These are phyloP conservation scores for Caenorhabditis japonica DNA, from an alignment of 2,888 invertebrate genomes.

Conservation along the genomic window DNA sequence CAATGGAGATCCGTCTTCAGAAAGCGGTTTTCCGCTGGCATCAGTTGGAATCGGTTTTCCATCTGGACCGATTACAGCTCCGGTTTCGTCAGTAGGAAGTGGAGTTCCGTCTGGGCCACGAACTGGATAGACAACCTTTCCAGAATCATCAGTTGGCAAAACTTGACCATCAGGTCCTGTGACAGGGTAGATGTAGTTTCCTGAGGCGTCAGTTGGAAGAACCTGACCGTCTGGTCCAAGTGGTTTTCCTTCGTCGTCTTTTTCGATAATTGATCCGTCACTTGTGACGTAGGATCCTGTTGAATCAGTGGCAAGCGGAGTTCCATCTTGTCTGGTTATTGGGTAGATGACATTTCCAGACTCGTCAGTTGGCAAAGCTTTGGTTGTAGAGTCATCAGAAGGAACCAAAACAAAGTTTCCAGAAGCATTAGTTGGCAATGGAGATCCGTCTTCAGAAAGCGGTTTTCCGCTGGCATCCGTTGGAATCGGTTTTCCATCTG, in stretches of 20 bases:
- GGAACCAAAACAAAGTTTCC: conserved; percentile 41
- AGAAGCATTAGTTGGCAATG: conserved; percentile 50
- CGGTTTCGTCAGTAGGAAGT: conserved; percentile 40
- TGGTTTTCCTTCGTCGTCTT: conserved; percentile 52
- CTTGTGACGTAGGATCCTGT: conserved; percentile 38
- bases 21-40: conserved; percentile 35
- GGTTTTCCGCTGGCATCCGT: conserved; percentile 55
- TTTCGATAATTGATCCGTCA: conserved; percentile 27
- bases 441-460: conserved; percentile 54
- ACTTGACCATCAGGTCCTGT: conserved; percentile 50
- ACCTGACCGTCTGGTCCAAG: conserved; percentile 52
- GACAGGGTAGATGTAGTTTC: conserved; percentile 56
- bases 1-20: conserved; percentile 45
- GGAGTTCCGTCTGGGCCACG: conserved; percentile 11
- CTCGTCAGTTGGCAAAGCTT: conserved; percentile 48
- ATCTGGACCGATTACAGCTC: conserved; percentile 53
- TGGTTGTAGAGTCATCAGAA: conserved; percentile 15
- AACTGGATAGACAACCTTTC: conserved; percentile 30
- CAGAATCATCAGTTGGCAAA: conserved; percentile 56
- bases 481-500: conserved; percentile 47
- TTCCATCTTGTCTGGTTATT: conserved; percentile 53
- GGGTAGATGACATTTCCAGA: conserved; percentile 53
- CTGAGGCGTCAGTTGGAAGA: conserved; percentile 57
- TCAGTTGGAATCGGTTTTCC: conserved; percentile 41
- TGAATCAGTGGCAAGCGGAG: conserved; percentile 52